Evolutionary conservation across 2,113 vertebrate species (phyloP).

Genomic region (Heterotilapia buettikoferi): DNA sequence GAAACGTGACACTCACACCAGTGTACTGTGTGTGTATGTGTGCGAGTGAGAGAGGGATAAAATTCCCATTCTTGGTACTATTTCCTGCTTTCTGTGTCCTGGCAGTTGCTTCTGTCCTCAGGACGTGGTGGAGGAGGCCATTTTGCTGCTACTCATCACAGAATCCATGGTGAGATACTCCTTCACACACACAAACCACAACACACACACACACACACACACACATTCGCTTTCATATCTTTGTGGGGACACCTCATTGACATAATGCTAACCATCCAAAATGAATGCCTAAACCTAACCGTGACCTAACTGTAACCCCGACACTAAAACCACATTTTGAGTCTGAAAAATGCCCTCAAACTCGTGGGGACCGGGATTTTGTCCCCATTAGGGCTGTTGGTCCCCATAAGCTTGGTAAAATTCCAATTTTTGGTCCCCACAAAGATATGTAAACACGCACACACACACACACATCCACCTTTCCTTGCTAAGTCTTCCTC

Average conservation of each 20-base stretch:
- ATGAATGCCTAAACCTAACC: not conserved
- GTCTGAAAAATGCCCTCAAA: not conserved
- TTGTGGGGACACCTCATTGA: not conserved
- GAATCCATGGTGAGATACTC: constrained; percentile 93
- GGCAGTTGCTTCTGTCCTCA: constrained; percentile 92
- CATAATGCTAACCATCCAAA: not conserved
- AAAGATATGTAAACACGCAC: not conserved
- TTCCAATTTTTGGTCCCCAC: not conserved
- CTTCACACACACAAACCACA: not conserved
- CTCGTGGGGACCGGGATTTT: not conserved
- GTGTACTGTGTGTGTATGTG: not conserved
- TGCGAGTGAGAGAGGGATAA: not conserved
- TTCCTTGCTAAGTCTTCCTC: not conserved
- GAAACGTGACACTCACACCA: constrained; percentile 48
- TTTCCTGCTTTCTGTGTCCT: constrained; percentile 63
- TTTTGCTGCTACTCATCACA: constrained; percentile 91
- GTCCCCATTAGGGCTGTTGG: not conserved
- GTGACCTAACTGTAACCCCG: not conserved
- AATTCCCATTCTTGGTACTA: constrained; percentile 46
- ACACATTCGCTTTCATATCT: not conserved
- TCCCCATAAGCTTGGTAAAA: not conserved
- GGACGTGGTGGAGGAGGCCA: constrained; percentile 96
- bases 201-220: not conserved
- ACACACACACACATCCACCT: not conserved
- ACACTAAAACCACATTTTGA: not conserved